phyloP scores from a whole-genome alignment of 2,113 vertebrate species.

The Onychostruthus taczanowskii region DNA sequence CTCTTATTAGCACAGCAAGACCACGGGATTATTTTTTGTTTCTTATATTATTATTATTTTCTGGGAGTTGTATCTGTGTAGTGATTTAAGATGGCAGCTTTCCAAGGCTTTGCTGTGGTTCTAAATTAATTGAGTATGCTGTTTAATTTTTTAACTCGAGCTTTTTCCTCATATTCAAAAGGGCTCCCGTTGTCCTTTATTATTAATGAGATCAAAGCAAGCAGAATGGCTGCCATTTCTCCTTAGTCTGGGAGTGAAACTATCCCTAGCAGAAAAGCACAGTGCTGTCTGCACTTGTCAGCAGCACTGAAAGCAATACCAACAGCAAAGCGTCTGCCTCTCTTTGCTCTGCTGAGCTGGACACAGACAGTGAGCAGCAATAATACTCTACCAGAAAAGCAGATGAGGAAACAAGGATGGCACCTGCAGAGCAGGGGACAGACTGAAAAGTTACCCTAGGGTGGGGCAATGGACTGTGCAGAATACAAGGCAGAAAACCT shows the following conservation, averaged over 20 bases:
- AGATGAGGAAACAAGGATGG: background rate
- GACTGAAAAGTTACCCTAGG: background rate
- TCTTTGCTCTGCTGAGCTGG: background rate
- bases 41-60: background rate
- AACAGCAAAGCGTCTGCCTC: fast-evolving
- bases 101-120: conserved; percentile 32
- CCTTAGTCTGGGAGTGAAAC: background rate
- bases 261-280: fast-evolving
- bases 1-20: background rate
- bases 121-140: conserved; percentile 31
- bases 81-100: conserved; percentile 16
- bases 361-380: background rate
- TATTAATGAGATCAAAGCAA: conserved; percentile 43
- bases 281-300: background rate
- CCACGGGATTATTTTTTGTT: background rate
- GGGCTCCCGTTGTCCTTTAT: background rate
- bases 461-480: background rate
- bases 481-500: background rate
- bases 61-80: background rate
- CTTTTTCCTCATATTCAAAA: conserved; percentile 6
- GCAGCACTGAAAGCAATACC: background rate
- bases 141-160: conserved; percentile 23
- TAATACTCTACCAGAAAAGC: background rate
- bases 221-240: conserved; percentile 18
- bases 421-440: background rate